Conservation (phyloP, 2,888 invertebrate species). For the Torymus tubicola region DNA sequence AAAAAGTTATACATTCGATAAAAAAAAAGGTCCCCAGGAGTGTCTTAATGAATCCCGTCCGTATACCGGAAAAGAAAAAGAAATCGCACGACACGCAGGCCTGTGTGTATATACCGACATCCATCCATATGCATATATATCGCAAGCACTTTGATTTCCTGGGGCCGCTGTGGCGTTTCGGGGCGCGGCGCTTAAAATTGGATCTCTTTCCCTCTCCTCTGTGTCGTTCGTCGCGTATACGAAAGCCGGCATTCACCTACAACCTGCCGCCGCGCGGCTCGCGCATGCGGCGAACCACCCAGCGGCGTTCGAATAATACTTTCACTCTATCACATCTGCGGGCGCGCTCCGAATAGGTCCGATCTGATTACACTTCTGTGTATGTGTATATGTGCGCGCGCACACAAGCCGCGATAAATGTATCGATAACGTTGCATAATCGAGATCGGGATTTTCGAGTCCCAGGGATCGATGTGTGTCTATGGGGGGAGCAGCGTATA, state of each 20-base stretch:
- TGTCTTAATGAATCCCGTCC: too few relatives aligned
- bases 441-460: slow-evolving; percentile 44
- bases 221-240: slow-evolving; percentile 18
- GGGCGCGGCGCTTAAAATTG: slow-evolving; percentile 30
- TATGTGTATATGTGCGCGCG: background rate
- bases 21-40: too few relatives aligned
- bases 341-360: slow-evolving; percentile 40
- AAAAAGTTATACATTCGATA: too few relatives aligned
- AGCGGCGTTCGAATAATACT: slow-evolving; percentile 45
- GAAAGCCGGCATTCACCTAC: slow-evolving; percentile 36
- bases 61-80: background rate
- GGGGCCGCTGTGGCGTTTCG: background rate
- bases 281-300: slow-evolving; percentile 25
- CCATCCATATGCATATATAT: background rate
- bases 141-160: slow-evolving; percentile 33
- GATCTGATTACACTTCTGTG: slow-evolving; percentile 45
- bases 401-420: slow-evolving; percentile 43
- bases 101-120: background rate
- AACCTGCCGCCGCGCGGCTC: slow-evolving; percentile 38
- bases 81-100: background rate
- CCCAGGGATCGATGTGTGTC: slow-evolving; percentile 12
- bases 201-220: background rate
- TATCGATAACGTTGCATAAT: slow-evolving; percentile 56
- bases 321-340: slow-evolving; percentile 57
- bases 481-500: background rate